Conservation (phyloP, 2,797 vertebrate species). For the Arctocebus calabarensis region DNA sequence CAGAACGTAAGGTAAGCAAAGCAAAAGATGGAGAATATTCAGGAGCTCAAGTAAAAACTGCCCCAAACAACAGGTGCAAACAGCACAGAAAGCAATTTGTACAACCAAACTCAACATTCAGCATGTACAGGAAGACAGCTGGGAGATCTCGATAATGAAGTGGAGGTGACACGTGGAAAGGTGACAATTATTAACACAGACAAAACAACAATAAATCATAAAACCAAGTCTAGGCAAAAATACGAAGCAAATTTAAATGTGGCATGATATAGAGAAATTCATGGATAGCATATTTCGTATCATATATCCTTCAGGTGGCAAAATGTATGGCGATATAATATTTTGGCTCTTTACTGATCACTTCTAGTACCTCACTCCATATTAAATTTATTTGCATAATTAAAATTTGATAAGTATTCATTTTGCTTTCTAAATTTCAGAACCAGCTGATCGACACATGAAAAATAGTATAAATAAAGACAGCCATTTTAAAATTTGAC, state of each 20-base stretch:
- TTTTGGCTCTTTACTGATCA: not conserved
- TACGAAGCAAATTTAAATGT: not conserved
- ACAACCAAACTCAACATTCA: not conserved
- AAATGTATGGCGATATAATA: not conserved
- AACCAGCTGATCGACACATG: not conserved
- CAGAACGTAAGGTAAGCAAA: not conserved
- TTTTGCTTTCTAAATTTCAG: slow-evolving; percentile 55
- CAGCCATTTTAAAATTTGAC: not conserved
- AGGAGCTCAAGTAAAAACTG: not conserved
- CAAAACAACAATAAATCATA: not conserved
- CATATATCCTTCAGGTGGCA: not conserved
- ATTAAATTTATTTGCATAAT: not conserved
- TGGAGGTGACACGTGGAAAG: not conserved
- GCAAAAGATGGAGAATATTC: not conserved
- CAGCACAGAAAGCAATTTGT: not conserved
- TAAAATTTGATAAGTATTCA: not conserved
- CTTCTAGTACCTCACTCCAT: not conserved
- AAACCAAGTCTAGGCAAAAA: not conserved
- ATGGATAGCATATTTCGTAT: not conserved
- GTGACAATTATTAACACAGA: not conserved
- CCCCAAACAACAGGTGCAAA: not conserved
- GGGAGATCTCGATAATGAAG: not conserved
- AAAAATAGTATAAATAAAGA: not conserved
- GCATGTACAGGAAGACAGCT: not conserved
- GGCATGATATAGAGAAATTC: not conserved